Evolutionary conservation across 2,113 vertebrate genomes (phyloP).

Genomic region (Thunnus maccoyii): DNA sequence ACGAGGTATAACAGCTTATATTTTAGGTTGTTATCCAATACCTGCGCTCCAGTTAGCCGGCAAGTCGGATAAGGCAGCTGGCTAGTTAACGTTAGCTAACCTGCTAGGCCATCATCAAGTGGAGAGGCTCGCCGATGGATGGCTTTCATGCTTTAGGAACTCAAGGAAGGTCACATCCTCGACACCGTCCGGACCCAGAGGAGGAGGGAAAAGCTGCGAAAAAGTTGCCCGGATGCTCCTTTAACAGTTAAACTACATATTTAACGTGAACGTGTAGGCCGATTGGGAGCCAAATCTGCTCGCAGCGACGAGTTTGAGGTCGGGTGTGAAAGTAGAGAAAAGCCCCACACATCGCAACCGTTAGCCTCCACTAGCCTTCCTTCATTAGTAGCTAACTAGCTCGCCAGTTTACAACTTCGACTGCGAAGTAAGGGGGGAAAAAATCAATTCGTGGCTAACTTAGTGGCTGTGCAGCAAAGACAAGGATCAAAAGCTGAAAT

Average conservation of each 20-base stretch:
- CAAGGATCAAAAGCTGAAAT: not conserved
- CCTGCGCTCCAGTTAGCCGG: not conserved
- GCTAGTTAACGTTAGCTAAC: slow-evolving; percentile 67
- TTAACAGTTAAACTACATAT: not conserved
- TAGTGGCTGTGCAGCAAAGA: not conserved
- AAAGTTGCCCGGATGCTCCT: slow-evolving; percentile 39
- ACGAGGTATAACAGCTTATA: not conserved
- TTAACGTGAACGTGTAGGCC: accelerated
- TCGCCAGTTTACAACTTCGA: slow-evolving; percentile 60
- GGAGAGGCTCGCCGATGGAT: slow-evolving; percentile 77
- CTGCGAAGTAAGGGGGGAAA: not conserved
- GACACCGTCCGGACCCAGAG: slow-evolving; percentile 66
- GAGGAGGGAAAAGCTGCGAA: slow-evolving; percentile 49
- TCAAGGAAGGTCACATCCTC: slow-evolving; percentile 85
- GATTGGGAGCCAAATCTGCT: not conserved
- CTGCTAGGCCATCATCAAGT: slow-evolving; percentile 79
- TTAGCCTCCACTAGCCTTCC: slow-evolving; percentile 66
- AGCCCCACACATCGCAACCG: slow-evolving; percentile 67
- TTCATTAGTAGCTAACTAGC: slow-evolving; percentile 61
- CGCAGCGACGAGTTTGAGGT: slow-evolving; percentile 43
- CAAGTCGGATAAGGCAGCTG: slow-evolving; percentile 23
- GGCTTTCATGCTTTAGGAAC: slow-evolving; percentile 72
- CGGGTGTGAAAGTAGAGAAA: slow-evolving; percentile 63
- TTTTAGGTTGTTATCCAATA: not conserved
- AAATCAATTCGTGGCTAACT: not conserved